phyloP scores from a whole-genome alignment of 2,113 vertebrate species.

The Seriola rivoliana region DNA sequence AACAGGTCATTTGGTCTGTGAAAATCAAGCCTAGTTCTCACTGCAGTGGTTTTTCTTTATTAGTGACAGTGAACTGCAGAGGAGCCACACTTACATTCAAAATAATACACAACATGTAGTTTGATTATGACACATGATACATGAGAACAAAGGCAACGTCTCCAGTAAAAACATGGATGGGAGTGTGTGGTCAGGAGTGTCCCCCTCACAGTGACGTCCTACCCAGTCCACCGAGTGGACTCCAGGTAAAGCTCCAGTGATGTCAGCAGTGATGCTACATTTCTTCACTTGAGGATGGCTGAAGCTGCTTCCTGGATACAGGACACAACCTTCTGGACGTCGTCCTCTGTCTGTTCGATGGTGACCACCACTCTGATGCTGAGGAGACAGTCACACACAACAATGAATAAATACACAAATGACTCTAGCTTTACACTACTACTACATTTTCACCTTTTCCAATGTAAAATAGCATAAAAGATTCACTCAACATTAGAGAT shows the following conservation, averaged over 20 bases:
- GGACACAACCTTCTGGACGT: slow-evolving; percentile 88
- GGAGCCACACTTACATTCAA: slow-evolving; percentile 4
- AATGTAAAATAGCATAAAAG: too few relatives aligned
- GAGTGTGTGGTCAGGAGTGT: background rate
- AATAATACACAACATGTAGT: background rate
- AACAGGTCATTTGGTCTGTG: slow-evolving; percentile 13
- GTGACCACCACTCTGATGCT: slow-evolving; percentile 95
- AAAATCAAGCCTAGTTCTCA: slow-evolving; percentile 2
- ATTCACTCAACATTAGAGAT: too few relatives aligned
- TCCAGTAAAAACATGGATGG: background rate
- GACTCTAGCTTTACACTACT: too few relatives aligned
- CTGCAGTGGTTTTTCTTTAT: background rate
- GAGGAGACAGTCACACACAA: slow-evolving; percentile 56
- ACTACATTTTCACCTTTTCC: too few relatives aligned
- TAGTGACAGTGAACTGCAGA: background rate
- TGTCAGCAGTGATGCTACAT: background rate
- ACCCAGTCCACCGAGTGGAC: background rate
- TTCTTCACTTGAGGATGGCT: slow-evolving; percentile 80
- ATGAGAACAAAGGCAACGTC: background rate
- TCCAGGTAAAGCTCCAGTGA: background rate
- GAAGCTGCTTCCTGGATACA: slow-evolving; percentile 89
- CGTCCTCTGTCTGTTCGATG: slow-evolving; percentile 91
- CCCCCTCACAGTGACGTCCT: slow-evolving; percentile 8
- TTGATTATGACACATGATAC: slow-evolving; percentile 5
- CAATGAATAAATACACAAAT: too few relatives aligned